phyloP scores from a whole-genome alignment of 1,140 invertebrate species.

The Macrotrachela quadricornifera region DNA sequence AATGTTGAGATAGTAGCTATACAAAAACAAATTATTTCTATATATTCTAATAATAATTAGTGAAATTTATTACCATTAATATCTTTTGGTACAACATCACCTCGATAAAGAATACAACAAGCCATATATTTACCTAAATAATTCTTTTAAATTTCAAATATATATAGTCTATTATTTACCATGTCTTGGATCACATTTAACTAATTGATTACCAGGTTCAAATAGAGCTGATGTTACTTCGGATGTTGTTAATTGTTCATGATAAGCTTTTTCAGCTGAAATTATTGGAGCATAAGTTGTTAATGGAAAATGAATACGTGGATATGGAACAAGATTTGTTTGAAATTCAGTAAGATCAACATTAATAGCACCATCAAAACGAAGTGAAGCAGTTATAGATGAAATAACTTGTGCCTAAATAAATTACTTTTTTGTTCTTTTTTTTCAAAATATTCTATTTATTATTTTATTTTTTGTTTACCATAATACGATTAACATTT shows the following conservation, averaged over 20 bases:
- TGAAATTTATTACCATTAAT: slow-evolving; percentile 58
- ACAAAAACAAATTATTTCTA: no score
- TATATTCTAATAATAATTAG: no score
- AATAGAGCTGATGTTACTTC: slow-evolving; percentile 40
- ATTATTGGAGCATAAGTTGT: slow-evolving; percentile 26
- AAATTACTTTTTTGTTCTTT: no score
- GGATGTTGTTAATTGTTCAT: slow-evolving; percentile 17
- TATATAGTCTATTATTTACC: slow-evolving; percentile 23
- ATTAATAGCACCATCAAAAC: slow-evolving; percentile 63
- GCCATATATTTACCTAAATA: slow-evolving; percentile 64
- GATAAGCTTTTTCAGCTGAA: slow-evolving; percentile 11
- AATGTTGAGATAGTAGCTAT: slow-evolving; percentile 40
- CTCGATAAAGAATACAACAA: slow-evolving; percentile 20
- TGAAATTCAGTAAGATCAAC: slow-evolving; percentile 63
- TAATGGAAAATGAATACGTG: slow-evolving; percentile 24
- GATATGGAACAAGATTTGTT: slow-evolving; percentile 28
- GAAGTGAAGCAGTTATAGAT: slow-evolving; percentile 38
- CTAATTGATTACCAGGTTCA: slow-evolving; percentile 68
- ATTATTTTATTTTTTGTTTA: no score
- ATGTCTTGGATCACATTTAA: slow-evolving; percentile 64
- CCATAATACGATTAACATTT: slow-evolving; percentile 46
- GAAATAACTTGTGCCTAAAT: slow-evolving; percentile 45
- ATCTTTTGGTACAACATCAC: slow-evolving; percentile 44
- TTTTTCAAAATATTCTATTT: no score
- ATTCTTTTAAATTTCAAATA: no score